phyloP scores from a whole-genome alignment of 2,113 vertebrate species.

The Piaya cayana region DNA sequence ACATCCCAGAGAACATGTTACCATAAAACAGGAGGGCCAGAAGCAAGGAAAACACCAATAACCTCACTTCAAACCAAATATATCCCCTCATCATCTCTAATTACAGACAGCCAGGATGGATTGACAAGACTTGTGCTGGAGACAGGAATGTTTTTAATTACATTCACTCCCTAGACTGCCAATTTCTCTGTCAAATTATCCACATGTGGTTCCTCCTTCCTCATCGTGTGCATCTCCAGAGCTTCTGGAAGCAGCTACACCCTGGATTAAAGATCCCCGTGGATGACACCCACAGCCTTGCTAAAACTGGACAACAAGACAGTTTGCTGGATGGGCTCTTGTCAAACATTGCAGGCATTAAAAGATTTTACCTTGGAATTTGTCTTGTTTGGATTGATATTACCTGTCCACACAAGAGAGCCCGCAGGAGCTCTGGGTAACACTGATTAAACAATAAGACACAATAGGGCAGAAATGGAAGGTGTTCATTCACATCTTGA shows the following conservation, averaged over 20 bases:
- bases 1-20: background rate
- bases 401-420: background rate
- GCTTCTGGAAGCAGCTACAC: background rate
- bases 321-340: background rate
- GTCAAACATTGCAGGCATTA: background rate
- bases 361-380: background rate
- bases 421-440: background rate
- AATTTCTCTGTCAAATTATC: background rate
- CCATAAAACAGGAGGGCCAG: background rate
- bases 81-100: background rate
- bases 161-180: background rate
- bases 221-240: background rate
- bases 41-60: background rate
- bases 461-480: background rate
- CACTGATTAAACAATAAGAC: background rate
- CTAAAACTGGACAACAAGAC: background rate
- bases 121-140: background rate
- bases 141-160: constrained; percentile 28
- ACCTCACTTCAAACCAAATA: background rate
- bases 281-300: background rate
- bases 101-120: constrained; percentile 13
- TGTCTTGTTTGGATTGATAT: background rate
- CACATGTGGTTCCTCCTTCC: background rate
- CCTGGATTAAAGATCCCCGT: background rate
- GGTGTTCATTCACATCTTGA: background rate